Base-by-base conservation (phyloP, 2,113 vertebrate genomes). In the Baryphthengus martii region DNA sequence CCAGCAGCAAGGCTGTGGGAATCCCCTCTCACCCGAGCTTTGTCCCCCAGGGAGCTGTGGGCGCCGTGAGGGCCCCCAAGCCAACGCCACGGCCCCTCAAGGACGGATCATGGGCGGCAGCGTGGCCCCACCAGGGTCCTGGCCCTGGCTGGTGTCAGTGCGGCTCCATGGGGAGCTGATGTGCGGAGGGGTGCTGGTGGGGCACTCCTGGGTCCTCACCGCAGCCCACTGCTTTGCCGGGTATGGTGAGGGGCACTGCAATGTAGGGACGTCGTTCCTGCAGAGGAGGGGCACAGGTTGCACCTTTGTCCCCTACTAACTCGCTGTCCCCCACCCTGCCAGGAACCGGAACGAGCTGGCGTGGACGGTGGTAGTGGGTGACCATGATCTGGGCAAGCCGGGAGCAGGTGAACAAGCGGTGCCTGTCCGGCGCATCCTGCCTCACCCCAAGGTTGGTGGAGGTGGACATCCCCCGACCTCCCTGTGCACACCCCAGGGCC, bases 61-160 rank as follows among this genome's bases (percentile, higher is more conserved):
- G 87, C 83, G 0, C 35, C 93, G 91, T 0, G 11, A 59, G 8
- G 76, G 8, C 6, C 40, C 45, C 19, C 63, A 35, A 33, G 7
- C 7, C 63, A 95, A 96, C 7, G 1, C 14, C 68, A 96, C 93
- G 0, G 93, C n/a, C 16, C 80, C 45, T 9, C 86, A 56, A 53
- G 96, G 96, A 87, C 93, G 95, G 65, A 96, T 96, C 93, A 91
- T 99, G 66, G 99, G 99, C 1, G 99, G 99, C 71, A 98, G 97
- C 21, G 95, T 85, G 11, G 99, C 99, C 3, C 95, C 97, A 3
- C 98, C 89, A 0, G 99, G 99, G 18, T 98, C 98, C 92, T 99
- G 99, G 99, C 99, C 99, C 33, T 99, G 99, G 99, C 97, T 99
- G 94, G 99, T 99, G 90, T 98, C 98, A 16, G 98, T 99, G 87